Conservation (phyloP, 1,140 invertebrate species). For the Drosophila suzukii region DNA sequence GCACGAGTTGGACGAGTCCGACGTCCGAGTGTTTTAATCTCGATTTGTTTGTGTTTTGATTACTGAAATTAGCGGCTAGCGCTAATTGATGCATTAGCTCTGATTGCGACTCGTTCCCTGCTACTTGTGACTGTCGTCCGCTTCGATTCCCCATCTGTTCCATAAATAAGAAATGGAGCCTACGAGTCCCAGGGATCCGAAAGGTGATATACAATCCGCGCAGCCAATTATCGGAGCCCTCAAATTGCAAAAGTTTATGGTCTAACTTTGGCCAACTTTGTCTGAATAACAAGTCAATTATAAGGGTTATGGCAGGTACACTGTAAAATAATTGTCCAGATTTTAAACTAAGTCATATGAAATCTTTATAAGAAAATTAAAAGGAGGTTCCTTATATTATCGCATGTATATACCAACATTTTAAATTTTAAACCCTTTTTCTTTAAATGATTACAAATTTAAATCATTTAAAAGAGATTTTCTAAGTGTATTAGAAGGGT, state of each 20-base stretch:
- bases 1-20: conserved; percentile 33
- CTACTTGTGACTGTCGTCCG: conserved; percentile 13
- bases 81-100: conserved; percentile 60
- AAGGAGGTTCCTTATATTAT: not conserved
- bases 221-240: conserved; percentile 16
- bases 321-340: not conserved
- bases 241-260: conserved; percentile 13
- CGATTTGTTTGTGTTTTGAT: conserved; percentile 53
- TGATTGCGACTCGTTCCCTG: conserved; percentile 41
- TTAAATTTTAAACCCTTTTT: too few relatives aligned
- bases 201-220: not conserved
- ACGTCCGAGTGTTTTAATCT: conserved; percentile 39
- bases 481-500: not conserved
- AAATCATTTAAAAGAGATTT: not conserved
- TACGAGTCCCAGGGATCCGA: not conserved
- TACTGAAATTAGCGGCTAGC: conserved; percentile 44
- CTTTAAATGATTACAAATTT: too few relatives aligned
- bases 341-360: not conserved
- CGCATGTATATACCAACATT: too few relatives aligned
- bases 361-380: not conserved
- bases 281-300: conserved; percentile 57
- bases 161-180: conserved; percentile 16
- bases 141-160: not conserved
- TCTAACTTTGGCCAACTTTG: conserved; percentile 11
- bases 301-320: not conserved